Base-by-base conservation (phyloP, 2,113 vertebrate species). In the Hydrolagus affinis region DNA sequence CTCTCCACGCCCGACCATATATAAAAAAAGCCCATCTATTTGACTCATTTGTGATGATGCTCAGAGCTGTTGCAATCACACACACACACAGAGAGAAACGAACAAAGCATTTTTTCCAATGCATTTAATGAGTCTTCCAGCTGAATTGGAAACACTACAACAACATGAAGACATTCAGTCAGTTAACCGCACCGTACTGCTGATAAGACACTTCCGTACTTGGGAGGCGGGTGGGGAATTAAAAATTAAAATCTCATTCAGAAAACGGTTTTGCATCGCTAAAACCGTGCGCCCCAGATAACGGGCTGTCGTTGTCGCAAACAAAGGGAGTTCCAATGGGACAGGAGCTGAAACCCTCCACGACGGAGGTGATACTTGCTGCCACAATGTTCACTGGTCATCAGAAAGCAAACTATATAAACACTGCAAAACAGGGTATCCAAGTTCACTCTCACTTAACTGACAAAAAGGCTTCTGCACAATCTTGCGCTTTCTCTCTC, bases 111-210 rank as follows among this genome's bases (percentile, higher is more conserved):
- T 83, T 83, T 83, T 68, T 30, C 44, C 60, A 83, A 66, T 83
- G 60, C 25, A 83, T 83, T 83, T 83, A 83, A 83, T 83, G 60
- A 75, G 73, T 28, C 62, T 66, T 83, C 76, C 78, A 66, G 76
- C 59, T 62, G 62, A 68, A 68, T 9, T 83, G 78, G 14, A 83
- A 83, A 83, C 21, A 83, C 78, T 66, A 64, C 78, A 60, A 83
- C 78, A 83, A 68, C 66, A 28, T 68, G 60, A 83, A 66, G 59
- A 80, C 60, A 30, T 80, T 83, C 62, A 83, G 25, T 83, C 62
- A 83, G 25, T 30, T 66, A 62, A 4, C 60, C 19, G 25, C 60
- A 66, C 15, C 30, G 44, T 66, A 83, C 59, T 66, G 77, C 77
- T 3, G 25, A 28, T 64, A 60, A 80, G 77, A 80, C 78, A 68